Base-by-base conservation (phyloP, 2,113 vertebrate genomes). In the Hemiscyllium ocellatum region DNA sequence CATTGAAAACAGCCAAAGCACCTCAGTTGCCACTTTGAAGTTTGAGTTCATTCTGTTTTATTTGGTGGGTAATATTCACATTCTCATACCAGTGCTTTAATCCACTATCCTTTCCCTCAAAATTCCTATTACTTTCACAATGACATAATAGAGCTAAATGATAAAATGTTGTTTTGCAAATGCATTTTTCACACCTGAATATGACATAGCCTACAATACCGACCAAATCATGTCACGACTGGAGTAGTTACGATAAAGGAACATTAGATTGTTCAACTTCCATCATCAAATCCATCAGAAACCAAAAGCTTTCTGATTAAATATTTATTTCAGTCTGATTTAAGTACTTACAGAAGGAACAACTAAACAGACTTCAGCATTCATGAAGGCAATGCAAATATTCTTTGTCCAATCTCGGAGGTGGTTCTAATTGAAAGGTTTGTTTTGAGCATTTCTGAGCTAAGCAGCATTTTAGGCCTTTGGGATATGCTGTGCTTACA, bases 401-500 rank as follows among this genome's bases (percentile, higher is more conserved):
- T 26, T 50, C 26, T 17, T 61, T 50, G 93, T 50, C 42, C 93
- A 29, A 72, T 50, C 2, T 95, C 50, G 72, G 69, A 95, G 42
- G 42, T 4, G 52, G 69, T 95, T 72, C 42, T 50, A 72, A 95
- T 50, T 95, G 69, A 95, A 95, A 95, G 24, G 94, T 50, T 76
- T 70, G 22, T 95, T 76, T 95, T 13, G 26, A 5, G 69, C 69
- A 76, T 29, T 95, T 69, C 24, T 95, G 68, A 97, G 96, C 95
- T 96, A 97, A 97, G 96, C 95, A 96, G 96, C 95, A 95, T 96
- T 96, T 94, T 96, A 97, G 96, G 96, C 96, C 96, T 96, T 96
- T 96, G 96, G 85, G 96, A 96, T 96, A 97, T 96, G 95, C 96
- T 96, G 85, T 96, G 96, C 97, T 97, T 97, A 97, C 96, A 97